Base-by-base conservation (phyloP, 2,888 invertebrate genomes). In the Meta bourneti region DNA sequence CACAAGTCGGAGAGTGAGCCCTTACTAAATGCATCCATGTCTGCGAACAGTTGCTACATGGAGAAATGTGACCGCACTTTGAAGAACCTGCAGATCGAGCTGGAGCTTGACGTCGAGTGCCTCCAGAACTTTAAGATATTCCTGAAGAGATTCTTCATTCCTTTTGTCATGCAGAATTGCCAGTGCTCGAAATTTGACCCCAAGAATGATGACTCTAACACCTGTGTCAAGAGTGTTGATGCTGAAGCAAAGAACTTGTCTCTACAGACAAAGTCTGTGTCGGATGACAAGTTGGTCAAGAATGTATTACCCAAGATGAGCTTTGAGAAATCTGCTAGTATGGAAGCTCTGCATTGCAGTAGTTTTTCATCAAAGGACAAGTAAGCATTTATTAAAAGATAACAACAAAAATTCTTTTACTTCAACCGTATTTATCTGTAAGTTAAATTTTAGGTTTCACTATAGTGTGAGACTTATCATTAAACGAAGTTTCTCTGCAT, bases 71-170 rank as follows among this genome's bases (percentile, higher is more conserved):
- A 90, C 48, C 78, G 34, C 52, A 84, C 74, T 72, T 48, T 90
- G 16, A 78, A 84, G 9, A 81, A 79, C 54, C 13, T 78, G 54
- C 49, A 87, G 7, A 48, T 83, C 16, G 91, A 77, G 16, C 51
- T 91, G 78, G 78, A 87, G 52, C 74, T 91, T 78, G 91, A 91
- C 79, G 87, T 91, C n/a, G 87, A 91, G 72, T 91, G 87, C 51
- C 74, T 91, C 5, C 87, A 87, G 61, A 91, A 87, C 49, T 75
- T 91, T 7, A 87, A 91, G 72, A 83, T 91, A 74, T 91, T 91
- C 52, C 13, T 91, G 9, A 87, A 88, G 20, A 81, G 91, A 16
- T 91, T 91, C 79, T 82, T 91, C 51, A 82, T 87, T 16, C 91
- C 91, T 6, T 52, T 70, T 54, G 49, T 78, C 51, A 34, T 86